Base-by-base conservation (phyloP, 2,888 invertebrate genomes). In the Oasisia sp. region DNA sequence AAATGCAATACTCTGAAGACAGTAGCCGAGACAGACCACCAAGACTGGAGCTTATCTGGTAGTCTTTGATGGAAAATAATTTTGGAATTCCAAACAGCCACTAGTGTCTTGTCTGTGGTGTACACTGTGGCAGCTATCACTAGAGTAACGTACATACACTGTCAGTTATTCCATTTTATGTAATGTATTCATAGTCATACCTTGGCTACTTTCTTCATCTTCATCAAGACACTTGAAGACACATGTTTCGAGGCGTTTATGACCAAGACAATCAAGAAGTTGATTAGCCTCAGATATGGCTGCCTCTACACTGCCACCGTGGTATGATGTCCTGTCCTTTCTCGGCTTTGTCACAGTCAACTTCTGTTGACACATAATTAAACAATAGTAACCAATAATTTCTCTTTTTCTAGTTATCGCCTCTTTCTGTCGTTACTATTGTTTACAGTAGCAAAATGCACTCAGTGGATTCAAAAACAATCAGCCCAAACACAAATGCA, bases 271-370 rank as follows among this genome's bases (percentile, higher is more conserved):
- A 9, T 91, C 91, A 56, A 95, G 32, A 92, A 95, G 44, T 44
- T 58, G 58, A 45, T 95, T 93, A 44, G 95, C 95, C 91, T 95
- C 95, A 1, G 92, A 32, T n/a, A 94, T 92, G 3, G 95, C 94
- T 56, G 92, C 92, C n/a, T 94, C 93, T 45, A 95, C 94, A 58
- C 92, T 90, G 56, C 92, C 91, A 45, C 91, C 91, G 32, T 92
- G 93, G 92, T 94, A 95, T 5, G 91, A 93, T 1, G 89, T 93
- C 38, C 93, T 94, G 44, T 44, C 74, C 27, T 74, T 74, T n/a
- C n/a, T 74, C 27, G 74, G 27, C 74, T 74, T 74, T 19, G n/a
- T 74, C 74, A 19, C 14, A 1, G 1, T 19, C 74, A 74, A 74
- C 74, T 74, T 74, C 74, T 74, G 74, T 74, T 74, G 74, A 74